A percentile compares a stretch with the other conserved stretches of the same genome.
phyloP scores from a whole-genome alignment of 2,113 vertebrate species.

The Nothocercus julius region DNA sequence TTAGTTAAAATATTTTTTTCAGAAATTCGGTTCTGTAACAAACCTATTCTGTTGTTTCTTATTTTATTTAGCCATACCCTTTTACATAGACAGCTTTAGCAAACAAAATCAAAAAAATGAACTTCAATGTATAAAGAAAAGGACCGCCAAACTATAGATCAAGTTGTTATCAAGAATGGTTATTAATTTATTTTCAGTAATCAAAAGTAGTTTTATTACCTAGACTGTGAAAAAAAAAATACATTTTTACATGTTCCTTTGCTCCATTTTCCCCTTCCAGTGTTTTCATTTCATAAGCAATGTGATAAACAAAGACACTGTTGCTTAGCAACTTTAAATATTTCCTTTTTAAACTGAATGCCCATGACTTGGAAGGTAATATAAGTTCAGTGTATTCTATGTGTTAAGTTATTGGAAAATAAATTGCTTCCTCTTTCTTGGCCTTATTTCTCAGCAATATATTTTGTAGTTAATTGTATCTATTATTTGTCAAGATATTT shows the following conservation, averaged over 20 bases:
- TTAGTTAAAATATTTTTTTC: not conserved
- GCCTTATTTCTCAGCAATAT: not conserved
- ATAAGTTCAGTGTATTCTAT: not conserved
- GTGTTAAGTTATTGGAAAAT: not conserved
- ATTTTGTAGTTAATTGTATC: not conserved
- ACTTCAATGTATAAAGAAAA: not conserved
- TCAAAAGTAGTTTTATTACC: not conserved
- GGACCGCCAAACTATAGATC: not conserved
- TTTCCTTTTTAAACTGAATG: not conserved
- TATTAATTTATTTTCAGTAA: not conserved
- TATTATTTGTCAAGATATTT: not conserved
- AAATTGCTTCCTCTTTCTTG: not conserved
- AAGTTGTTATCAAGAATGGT: not conserved
- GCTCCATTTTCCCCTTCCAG: not conserved
- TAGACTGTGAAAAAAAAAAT: not conserved
- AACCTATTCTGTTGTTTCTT: not conserved
- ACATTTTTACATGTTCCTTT: not conserved
- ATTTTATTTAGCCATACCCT: not conserved
- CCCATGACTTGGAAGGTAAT: not conserved
- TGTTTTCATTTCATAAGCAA: not conserved
- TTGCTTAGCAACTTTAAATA: constrained; percentile 47
- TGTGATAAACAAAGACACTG: not conserved
- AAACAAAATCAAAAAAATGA: not conserved
- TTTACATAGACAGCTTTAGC: not conserved
- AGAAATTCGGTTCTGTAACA: not conserved